phyloP scores from a whole-genome alignment of 1,140 invertebrate genomes.

The Drosophila ironensis region DNA sequence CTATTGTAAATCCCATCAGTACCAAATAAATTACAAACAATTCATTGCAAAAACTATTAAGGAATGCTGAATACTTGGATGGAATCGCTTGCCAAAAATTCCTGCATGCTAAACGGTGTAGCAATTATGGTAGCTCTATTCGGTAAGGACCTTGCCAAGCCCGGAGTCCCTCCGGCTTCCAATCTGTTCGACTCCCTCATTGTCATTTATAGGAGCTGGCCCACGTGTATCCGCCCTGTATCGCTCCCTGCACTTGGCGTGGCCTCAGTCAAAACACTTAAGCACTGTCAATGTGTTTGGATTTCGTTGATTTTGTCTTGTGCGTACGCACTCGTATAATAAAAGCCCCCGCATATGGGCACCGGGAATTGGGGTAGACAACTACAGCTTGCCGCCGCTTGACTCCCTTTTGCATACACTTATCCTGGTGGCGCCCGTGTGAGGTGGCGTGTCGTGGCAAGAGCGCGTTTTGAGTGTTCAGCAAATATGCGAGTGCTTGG shows the following conservation, averaged over 20 bases:
- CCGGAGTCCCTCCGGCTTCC: background rate
- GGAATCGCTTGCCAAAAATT: too few species aligned
- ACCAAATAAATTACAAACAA: too few species aligned
- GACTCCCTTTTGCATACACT: slow-evolving; percentile 60
- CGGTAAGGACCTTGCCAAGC: background rate
- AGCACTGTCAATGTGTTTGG: slow-evolving; percentile 64
- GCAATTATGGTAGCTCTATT: background rate
- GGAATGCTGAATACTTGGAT: too few species aligned
- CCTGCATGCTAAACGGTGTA: background rate
- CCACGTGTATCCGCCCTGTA: background rate
- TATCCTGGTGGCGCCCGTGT: slow-evolving; percentile 23
- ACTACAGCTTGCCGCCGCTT: slow-evolving; percentile 36
- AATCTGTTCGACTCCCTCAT: background rate
- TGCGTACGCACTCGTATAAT: slow-evolving; percentile 25
- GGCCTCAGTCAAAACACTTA: slow-evolving; percentile 45
- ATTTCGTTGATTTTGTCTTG: slow-evolving; percentile 56
- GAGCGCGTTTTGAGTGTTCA: slow-evolving; percentile 55
- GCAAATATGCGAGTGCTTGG: slow-evolving; percentile 53
- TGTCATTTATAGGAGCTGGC: background rate
- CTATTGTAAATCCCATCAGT: too few species aligned
- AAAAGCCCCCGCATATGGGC: background rate
- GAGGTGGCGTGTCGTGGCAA: slow-evolving; percentile 17
- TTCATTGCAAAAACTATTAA: too few species aligned
- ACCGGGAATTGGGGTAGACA: background rate
- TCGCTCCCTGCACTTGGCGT: background rate